Percentiles rank a stretch among this genome's conserved stretches.
phyloP scores from a whole-genome alignment of 2,113 vertebrate species.

The Colius striatus region DNA sequence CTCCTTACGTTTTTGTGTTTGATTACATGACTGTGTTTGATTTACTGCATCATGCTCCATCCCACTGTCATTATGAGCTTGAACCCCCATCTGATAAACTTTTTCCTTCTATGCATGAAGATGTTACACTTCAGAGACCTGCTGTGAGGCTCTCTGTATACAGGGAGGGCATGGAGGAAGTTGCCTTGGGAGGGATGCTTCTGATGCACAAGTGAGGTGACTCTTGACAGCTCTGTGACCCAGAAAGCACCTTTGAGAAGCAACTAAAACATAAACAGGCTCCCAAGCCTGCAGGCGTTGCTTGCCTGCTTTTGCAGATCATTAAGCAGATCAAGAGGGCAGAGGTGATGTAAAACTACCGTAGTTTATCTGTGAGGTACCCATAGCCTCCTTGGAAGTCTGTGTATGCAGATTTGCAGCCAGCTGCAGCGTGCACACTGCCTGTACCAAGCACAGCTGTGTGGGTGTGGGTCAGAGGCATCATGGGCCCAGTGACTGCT shows the following conservation, averaged over 20 bases:
- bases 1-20: neutral
- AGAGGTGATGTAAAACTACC: neutral
- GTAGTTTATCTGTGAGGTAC: neutral
- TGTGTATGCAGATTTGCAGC: fast-evolving
- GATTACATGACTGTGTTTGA: neutral
- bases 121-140: neutral
- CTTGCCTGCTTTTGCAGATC: neutral
- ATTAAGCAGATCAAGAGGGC: neutral
- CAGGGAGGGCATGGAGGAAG: neutral
- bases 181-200: neutral
- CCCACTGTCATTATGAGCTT: neutral
- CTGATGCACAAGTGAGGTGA: neutral
- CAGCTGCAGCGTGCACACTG: neutral
- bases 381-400: neutral
- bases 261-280: neutral
- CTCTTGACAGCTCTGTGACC: neutral
- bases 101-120: fast-evolving
- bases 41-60: neutral
- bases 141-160: fast-evolving
- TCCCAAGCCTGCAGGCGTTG: neutral
- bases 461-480: neutral
- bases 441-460: neutral
- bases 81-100: neutral
- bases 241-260: neutral
- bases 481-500: neutral